These are phyloP conservation scores for Drosophila santomea DNA, from an alignment of 1,140 invertebrate species.

Conservation along the genomic window DNA sequence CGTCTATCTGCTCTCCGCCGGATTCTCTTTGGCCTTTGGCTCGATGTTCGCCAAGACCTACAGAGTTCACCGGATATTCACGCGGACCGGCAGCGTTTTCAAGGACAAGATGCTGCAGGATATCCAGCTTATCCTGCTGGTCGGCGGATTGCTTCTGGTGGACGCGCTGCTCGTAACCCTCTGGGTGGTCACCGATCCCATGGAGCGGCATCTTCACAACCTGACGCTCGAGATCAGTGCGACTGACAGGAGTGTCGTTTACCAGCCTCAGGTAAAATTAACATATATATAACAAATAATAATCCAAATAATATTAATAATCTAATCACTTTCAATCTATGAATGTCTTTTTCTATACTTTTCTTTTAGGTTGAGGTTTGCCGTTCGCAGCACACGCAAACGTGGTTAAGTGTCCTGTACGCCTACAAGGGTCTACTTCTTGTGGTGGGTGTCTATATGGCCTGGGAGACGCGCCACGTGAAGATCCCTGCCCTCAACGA, in stretches of 20 bases:
- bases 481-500: conserved; percentile 99
- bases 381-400: conserved; percentile 92
- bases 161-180: conserved; percentile 92
- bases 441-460: conserved; percentile 97
- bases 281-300: too few species aligned
- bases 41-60: conserved; percentile 97
- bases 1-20: conserved; percentile 94
- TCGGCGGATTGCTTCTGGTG: conserved; percentile 91
- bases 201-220: conserved; percentile 93
- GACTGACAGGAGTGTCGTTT: conserved; percentile 91
- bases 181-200: conserved; percentile 93
- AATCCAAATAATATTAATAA: too few species aligned
- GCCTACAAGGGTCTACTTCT: conserved; percentile 95
- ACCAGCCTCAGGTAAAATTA: conserved; percentile 91
- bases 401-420: conserved; percentile 94
- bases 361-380: conserved; percentile 91
- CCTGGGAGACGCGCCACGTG: conserved; percentile 98
- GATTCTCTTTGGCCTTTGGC: conserved; percentile 94
- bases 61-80: conserved; percentile 94
- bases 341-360: conserved; percentile 4
- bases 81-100: conserved; percentile 87
- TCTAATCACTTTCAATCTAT: too few species aligned
- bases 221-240: conserved; percentile 92
- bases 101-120: conserved; percentile 92
- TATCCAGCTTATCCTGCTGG: conserved; percentile 92